Conservation (phyloP, 2,797 vertebrate species). For the Morus bassanus region DNA sequence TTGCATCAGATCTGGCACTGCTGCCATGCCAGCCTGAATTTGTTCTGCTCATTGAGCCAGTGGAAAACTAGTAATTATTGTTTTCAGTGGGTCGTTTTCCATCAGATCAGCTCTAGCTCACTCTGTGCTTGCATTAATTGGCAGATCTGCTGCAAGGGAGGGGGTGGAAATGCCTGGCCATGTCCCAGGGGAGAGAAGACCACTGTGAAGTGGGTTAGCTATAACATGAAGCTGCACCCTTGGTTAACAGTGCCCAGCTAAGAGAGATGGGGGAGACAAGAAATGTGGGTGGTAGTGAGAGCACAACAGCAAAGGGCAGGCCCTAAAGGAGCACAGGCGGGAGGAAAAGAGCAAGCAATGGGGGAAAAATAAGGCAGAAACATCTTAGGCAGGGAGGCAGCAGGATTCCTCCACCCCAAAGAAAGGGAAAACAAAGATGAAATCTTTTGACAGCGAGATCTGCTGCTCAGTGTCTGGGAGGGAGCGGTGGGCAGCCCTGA, state of each 20-base stretch:
- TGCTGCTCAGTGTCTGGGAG: background rate
- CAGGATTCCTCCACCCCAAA: rapidly evolving
- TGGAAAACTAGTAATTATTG: background rate
- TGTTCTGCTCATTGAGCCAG: background rate
- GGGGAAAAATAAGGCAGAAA: background rate
- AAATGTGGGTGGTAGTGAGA: rapidly evolving
- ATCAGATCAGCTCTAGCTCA: background rate
- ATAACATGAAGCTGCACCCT: background rate
- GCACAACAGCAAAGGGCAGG: background rate
- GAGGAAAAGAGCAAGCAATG: background rate
- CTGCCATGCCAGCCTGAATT: background rate
- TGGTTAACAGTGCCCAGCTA: background rate
- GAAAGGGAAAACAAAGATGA: background rate
- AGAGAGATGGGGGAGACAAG: background rate
- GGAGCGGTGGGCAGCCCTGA: background rate
- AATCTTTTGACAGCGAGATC: background rate
- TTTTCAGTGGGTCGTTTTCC: background rate
- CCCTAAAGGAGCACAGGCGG: background rate
- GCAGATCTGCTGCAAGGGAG: background rate
- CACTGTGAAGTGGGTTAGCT: background rate
- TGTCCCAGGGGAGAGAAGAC: background rate
- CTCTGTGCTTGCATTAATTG: background rate
- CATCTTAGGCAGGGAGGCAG: background rate
- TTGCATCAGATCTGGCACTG: background rate
- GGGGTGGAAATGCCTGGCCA: background rate